A percentile compares a stretch with the other conserved stretches of the same genome.
phyloP scores from a whole-genome alignment of 2,113 vertebrate genomes.

The Porphyrio hochstetteri region DNA sequence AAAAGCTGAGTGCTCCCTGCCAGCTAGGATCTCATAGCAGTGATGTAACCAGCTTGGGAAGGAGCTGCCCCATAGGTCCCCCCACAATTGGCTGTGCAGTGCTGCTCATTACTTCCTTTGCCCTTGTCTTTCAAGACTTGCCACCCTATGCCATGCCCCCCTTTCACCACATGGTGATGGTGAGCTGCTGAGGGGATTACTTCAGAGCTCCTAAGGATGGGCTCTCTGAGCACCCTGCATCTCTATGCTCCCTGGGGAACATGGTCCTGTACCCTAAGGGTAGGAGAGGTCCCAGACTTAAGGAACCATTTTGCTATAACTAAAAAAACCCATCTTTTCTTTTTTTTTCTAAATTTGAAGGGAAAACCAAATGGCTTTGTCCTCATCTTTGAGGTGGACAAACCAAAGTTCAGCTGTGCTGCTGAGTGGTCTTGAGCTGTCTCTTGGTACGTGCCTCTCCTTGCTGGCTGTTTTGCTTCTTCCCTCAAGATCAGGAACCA shows the following conservation, averaged over 20 bases:
- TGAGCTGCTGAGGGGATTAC: neutral
- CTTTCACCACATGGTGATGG: neutral
- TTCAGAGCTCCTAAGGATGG: fast-evolving
- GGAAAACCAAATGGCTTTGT: neutral
- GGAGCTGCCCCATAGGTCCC: neutral
- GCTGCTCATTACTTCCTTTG: neutral
- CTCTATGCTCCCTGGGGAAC: neutral
- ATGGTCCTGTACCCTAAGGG: neutral
- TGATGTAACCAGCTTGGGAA: neutral
- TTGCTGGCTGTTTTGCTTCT: constrained; percentile 8
- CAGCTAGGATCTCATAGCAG: neutral
- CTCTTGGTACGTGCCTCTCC: neutral
- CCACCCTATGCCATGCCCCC: neutral
- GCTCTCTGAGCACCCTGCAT: neutral
- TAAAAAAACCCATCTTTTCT: neutral
- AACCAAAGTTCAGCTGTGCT: neutral
- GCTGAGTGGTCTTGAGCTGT: neutral
- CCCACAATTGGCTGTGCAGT: neutral
- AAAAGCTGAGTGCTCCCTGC: neutral
- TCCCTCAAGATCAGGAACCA: neutral
- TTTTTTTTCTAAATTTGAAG: neutral
- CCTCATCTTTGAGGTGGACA: neutral
- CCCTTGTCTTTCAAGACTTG: neutral
- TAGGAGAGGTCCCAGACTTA: neutral
- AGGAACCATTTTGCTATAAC: neutral